Conservation (phyloP, 2,113 vertebrate genomes). For the Nothoprocta perdicaria region DNA sequence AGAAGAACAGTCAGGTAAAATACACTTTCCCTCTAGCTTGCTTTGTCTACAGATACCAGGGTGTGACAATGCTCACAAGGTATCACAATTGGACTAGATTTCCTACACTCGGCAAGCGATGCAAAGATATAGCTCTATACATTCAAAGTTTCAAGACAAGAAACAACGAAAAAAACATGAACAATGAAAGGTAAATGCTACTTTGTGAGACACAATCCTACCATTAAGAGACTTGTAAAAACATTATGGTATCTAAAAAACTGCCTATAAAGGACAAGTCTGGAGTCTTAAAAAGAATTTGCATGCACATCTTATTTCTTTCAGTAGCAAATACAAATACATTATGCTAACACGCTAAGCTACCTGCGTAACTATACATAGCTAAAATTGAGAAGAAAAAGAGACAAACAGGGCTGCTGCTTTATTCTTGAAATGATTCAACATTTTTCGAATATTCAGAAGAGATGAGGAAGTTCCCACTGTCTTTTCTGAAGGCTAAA, state of each 20-base stretch:
- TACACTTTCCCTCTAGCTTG: background rate
- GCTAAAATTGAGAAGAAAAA: background rate
- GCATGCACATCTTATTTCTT: background rate
- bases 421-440: background rate
- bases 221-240: background rate
- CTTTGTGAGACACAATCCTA: background rate
- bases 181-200: background rate
- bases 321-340: constrained; percentile 16
- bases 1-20: background rate
- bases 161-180: background rate
- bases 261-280: background rate
- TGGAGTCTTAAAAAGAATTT: background rate
- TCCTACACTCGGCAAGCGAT: background rate
- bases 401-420: background rate
- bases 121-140: background rate
- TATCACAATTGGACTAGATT: background rate
- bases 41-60: background rate
- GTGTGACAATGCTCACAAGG: background rate
- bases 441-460: background rate
- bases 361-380: background rate
- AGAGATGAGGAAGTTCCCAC: background rate
- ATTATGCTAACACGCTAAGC: background rate
- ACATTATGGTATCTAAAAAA: background rate
- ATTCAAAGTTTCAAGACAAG: background rate
- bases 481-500: background rate